Conservation (phyloP, 2,797 vertebrate species). For the Peromyscus melanophrys region DNA sequence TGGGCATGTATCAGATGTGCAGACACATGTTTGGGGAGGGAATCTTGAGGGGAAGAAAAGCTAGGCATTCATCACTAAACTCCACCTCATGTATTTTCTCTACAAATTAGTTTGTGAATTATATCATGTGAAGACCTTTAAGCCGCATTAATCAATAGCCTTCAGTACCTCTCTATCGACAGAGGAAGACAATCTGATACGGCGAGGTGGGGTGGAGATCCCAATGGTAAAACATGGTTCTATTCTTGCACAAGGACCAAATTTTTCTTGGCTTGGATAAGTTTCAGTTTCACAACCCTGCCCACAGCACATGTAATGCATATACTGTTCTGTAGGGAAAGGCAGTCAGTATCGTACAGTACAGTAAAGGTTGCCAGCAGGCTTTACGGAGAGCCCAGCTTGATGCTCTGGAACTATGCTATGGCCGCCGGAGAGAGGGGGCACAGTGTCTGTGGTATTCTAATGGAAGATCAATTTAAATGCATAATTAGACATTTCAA, state of each 20-base stretch:
- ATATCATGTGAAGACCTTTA: neutral
- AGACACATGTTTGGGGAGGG: neutral
- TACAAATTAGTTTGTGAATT: neutral
- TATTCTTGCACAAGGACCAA: neutral
- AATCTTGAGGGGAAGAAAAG: neutral
- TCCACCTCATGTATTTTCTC: neutral
- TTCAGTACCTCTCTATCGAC: neutral
- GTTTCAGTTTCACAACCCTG: neutral
- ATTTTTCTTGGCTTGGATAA: neutral
- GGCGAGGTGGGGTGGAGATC: neutral
- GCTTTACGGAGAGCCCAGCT: neutral
- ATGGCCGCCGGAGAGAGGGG: neutral
- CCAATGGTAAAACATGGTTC: neutral
- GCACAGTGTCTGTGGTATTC: neutral
- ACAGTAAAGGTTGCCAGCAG: neutral
- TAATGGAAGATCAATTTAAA: constrained; percentile 3
- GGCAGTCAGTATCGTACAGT: neutral
- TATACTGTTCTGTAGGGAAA: neutral
- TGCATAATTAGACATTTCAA: constrained; percentile 17
- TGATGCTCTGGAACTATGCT: neutral
- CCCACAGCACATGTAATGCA: neutral
- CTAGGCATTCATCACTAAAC: neutral
- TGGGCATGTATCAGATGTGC: neutral
- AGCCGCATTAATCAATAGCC: neutral
- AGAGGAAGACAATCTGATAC: neutral